These are phyloP conservation scores for Hippoglossus hippoglossus DNA, from an alignment of 2,797 vertebrate genomes.

Conservation along the genomic window DNA sequence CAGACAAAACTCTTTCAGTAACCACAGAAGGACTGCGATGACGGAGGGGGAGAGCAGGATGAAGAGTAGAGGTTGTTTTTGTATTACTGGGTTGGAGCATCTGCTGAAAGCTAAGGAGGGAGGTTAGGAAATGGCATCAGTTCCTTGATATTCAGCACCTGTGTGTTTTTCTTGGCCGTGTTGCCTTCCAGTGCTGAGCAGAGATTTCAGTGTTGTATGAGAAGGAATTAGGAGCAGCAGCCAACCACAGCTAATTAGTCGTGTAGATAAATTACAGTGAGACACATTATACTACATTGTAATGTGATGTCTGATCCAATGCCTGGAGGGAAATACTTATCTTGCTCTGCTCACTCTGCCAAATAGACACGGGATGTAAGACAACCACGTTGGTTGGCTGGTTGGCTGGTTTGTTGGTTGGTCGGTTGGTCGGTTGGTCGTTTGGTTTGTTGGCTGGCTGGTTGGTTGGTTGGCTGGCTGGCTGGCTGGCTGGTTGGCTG, in stretches of 20 bases:
- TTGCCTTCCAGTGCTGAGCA: background rate
- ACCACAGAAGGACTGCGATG: constrained; percentile 17
- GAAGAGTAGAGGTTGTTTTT: constrained; percentile 26
- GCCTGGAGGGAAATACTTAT: constrained; percentile 7
- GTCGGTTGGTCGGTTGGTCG: too few relatives aligned
- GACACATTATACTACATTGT: constrained; percentile 11
- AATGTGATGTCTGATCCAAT: constrained; percentile 11
- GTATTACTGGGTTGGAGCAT: constrained; percentile 22
- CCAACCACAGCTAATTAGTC: constrained; percentile 45
- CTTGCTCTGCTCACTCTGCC: constrained; percentile 12
- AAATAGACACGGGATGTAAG: constrained; percentile 10
- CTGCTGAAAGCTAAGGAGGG: background rate
- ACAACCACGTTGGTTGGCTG: too few relatives aligned
- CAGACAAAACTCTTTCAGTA: constrained; percentile 41
- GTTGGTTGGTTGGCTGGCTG: too few relatives aligned
- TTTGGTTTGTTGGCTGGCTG: too few relatives aligned
- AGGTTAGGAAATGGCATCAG: constrained; percentile 2
- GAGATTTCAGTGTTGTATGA: constrained; percentile 5
- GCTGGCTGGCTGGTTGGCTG: too few relatives aligned
- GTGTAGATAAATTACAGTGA: constrained; percentile 11
- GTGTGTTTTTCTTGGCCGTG: constrained; percentile 30
- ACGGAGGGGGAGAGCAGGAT: background rate
- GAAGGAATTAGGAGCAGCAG: constrained; percentile 19
- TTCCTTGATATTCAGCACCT: constrained; percentile 35
- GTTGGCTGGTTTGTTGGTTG: too few relatives aligned